Base-by-base conservation (phyloP, 2,888 invertebrate genomes). In the Panzeria rudis region DNA sequence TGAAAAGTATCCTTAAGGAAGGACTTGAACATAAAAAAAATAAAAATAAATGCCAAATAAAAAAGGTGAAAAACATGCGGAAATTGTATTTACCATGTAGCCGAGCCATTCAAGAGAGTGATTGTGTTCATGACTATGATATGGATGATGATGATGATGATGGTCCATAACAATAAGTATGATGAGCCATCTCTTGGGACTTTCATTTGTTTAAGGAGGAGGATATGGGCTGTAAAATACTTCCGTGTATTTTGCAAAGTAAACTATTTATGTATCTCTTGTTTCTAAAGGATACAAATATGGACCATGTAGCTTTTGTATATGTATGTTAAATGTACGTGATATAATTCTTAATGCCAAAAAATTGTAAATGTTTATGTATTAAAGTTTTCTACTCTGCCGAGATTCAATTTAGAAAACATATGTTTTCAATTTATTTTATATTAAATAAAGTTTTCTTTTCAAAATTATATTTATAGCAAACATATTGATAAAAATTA, bases 371-470 rank as follows among this genome's bases (percentile, higher is more conserved):
- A 72, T 66, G 35, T 72, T 76, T 76, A n/a, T 41, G 50, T 56
- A 52, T 73, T 29, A 20, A 66, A 20, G 32, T 23, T 80, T 35
- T 50, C 52, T 66, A n/a, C 17, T 47, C 54, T 75, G 72, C 56
- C 41, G 20, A 71, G 68, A 78, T 84, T 84, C 64, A 77, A 73
- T 81, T 75, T 69, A 9, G 15, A 20, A 66, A 87, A 80, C 87
- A 87, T 87, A 83, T 86, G 89, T 88, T 89, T 89, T 88, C 89
- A 90, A 89, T 91, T 90, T 90, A 88, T 76, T 64, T 83, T 86
- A 89, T 88, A 90, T 90, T 88, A 88, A 50, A 25, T 13, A 17
- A 41, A 71, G 7, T 32, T 29, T 44, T 32, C 32, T 20, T 15
- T 5, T 4, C 2, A 29, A 44, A 32, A n/a, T 54, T 29, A 11